Conservation (phyloP, 2,797 vertebrate genomes). For the Intellagama lesueurii region DNA sequence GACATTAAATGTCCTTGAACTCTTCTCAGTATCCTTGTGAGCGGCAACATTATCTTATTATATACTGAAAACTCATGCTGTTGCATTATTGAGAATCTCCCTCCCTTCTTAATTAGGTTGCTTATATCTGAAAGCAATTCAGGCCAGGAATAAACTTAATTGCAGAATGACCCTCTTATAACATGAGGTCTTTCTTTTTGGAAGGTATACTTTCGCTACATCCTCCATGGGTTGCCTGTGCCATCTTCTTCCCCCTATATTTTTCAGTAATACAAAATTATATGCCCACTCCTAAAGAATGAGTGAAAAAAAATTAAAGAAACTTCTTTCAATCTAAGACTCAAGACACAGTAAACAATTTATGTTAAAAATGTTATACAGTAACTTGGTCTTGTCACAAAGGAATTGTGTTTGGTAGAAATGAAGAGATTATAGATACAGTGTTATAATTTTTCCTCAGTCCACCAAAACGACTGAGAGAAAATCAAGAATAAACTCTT, state of each 20-base stretch:
- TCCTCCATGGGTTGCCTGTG: background rate
- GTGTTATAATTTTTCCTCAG: constrained; percentile 67
- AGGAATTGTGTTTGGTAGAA: constrained; percentile 67
- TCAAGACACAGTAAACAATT: constrained; percentile 66
- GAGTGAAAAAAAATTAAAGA: constrained; percentile 51
- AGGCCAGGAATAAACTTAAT: background rate
- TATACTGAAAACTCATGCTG: background rate
- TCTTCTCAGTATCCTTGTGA: background rate
- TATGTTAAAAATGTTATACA: constrained; percentile 55
- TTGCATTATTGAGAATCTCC: background rate
- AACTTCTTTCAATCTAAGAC: constrained; percentile 66
- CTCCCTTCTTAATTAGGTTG: background rate
- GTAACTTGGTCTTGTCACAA: constrained; percentile 53
- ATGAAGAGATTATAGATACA: constrained; percentile 68
- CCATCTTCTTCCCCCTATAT: too few species aligned
- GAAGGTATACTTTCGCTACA: background rate
- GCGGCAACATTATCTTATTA: background rate
- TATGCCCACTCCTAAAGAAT: background rate
- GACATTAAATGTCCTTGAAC: background rate
- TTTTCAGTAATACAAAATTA: background rate
- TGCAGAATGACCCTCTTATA: background rate
- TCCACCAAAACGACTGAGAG: constrained; percentile 65
- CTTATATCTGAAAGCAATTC: background rate
- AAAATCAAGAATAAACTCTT: constrained; percentile 47
- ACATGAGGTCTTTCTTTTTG: background rate